Percentiles rank a stretch among this genome's conserved stretches.
phyloP scores from a whole-genome alignment of 2,888 invertebrate genomes.

The Drosophila longiperda region DNA sequence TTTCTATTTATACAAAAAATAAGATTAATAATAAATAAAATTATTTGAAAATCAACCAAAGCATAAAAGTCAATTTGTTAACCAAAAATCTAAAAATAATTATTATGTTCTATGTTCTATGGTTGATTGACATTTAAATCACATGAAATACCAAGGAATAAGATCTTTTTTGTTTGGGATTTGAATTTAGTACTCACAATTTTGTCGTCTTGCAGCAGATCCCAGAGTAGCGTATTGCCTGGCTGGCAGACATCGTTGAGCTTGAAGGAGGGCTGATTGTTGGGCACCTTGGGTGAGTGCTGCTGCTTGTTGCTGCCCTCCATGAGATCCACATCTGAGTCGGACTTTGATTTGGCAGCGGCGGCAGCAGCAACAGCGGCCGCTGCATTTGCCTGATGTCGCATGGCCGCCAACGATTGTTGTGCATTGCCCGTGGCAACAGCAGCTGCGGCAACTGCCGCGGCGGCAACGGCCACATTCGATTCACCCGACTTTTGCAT shows the following conservation, averaged over 20 bases:
- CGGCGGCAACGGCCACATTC: conserved; percentile 78
- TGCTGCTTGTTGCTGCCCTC: conserved; percentile 62
- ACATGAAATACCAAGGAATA: not conserved
- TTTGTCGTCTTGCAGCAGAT: conserved; percentile 95
- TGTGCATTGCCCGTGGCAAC: conserved; percentile 77
- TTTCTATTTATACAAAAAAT: too few species aligned
- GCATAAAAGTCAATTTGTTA: not conserved
- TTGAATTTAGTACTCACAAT: conserved; percentile 87
- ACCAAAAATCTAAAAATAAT: too few species aligned
- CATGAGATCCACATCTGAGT: conserved; percentile 73
- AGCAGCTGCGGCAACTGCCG: conserved; percentile 77
- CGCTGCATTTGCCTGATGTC: conserved; percentile 67
- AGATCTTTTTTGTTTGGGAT: not conserved
- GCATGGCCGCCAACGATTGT: conserved; percentile 71
- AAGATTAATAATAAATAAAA: not conserved
- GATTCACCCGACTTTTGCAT: conserved; percentile 77
- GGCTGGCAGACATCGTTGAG: conserved; percentile 92
- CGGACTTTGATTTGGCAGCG: conserved; percentile 68
- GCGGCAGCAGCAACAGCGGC: conserved; percentile 67
- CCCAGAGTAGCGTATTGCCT: conserved; percentile 97
- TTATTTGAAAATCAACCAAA: not conserved
- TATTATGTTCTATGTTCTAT: not conserved
- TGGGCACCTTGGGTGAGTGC: conserved; percentile 55
- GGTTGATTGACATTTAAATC: not conserved
- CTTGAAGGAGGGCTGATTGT: conserved; percentile 81